Evolutionary conservation across 2,797 vertebrate genomes (phyloP), one percentile per base, ranked within the genome.

Genomic region (Pteropus rufus): DNA sequence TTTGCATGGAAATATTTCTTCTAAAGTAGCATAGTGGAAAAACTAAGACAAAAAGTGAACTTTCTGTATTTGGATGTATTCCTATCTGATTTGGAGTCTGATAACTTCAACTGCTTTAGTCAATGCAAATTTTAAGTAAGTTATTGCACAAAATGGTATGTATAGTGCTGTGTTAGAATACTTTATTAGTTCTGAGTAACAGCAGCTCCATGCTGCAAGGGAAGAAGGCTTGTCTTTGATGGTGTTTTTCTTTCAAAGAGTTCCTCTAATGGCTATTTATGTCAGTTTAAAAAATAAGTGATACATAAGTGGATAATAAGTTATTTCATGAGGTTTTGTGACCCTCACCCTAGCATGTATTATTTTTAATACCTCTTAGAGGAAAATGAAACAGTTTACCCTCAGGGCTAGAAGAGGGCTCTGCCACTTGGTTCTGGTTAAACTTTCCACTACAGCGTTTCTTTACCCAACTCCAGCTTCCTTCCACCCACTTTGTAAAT

Each of bases 1-100:
- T 98, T 96, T 81, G 24, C 92, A 85, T 90, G 96, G 96, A 90
- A 97, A 98, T 18, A 91, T 34, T 34, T 87, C 6, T 19, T 67
- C 12, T 8, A 70, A 64, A 54, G 82, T 29, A 1, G 34, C 14
- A 16, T 0, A 41, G 44, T 75, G 58, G 52, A 49, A 65, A 89
- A 44, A 46, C 9, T 46, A 12, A 76, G 64, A 44, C 8, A 34
- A 44, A 54, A 52, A 46, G 6, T 54, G 44, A 60, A 62, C 24
- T 58, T 84, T 86, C 90, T 83, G n/a, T 52, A 26, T 96, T 93
- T 89, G 80, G 21, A n/a, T 69, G 7, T 70, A 12, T 95, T 93
- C 26, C 41, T 93, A 49, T 12, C 31, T 60, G 31, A 72, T 89
- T 39, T 67, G 10, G 36, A 67, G 72, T 72, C 65, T 64, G 69